Percentiles rank a stretch among this genome's conserved stretches.
Evolutionary conservation across 2,888 invertebrate genomes (phyloP).

Genomic region (Petrophora chlorosata): DNA sequence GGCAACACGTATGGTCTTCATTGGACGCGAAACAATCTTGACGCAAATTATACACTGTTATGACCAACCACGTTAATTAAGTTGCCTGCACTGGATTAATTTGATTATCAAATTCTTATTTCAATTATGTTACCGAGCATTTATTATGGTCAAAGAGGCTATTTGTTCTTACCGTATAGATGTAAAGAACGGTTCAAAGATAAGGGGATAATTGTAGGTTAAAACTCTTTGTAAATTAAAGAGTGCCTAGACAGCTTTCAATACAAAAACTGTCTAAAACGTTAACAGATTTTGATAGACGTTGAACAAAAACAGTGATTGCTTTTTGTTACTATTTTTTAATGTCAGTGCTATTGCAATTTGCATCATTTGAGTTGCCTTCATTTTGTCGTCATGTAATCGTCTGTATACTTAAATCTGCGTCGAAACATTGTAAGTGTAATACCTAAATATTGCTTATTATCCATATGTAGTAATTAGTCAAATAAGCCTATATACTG

Average conservation of each 20-base stretch:
- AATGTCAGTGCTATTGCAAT: too few species aligned
- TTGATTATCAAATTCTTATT: conserved; percentile 77
- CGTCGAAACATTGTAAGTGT: too few species aligned
- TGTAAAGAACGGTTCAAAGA: conserved; percentile 27
- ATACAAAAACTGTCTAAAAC: conserved; percentile 15
- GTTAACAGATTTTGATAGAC: conserved; percentile 3
- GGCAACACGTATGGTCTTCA: conserved; percentile 61
- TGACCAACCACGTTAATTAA: conserved; percentile 73
- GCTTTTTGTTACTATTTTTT: neutral
- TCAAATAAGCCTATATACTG: too few species aligned
- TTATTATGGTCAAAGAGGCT: conserved; percentile 64
- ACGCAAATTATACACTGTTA: conserved; percentile 80
- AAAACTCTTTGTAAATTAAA: conserved; percentile 19
- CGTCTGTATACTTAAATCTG: too few species aligned
- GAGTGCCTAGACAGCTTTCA: conserved; percentile 22
- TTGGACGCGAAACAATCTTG: conserved; percentile 76
- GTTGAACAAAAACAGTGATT: conserved; percentile 1
- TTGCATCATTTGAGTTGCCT: too few species aligned
- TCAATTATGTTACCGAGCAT: conserved; percentile 71
- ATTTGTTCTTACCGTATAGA: conserved; percentile 56
- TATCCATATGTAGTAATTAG: too few species aligned
- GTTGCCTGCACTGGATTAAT: conserved; percentile 74
- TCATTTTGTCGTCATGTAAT: too few species aligned
- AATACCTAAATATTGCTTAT: too few species aligned
- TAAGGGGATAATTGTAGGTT: conserved; percentile 29